Evolutionary conservation across 2,888 invertebrate species (phyloP).

Genomic region (Oscheius sp.): DNA sequence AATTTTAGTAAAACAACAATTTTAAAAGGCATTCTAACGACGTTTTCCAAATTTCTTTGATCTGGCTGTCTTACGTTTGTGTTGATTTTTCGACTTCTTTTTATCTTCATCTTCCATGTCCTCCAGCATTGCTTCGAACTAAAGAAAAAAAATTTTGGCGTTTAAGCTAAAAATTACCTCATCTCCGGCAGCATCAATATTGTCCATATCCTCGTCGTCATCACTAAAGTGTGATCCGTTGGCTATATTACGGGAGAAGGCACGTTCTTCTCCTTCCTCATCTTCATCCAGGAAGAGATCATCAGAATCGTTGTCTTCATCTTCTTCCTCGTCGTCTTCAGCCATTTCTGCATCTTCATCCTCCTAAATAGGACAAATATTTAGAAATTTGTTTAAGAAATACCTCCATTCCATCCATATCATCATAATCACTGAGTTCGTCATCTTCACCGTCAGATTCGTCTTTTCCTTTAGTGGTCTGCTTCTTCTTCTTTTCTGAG

Average conservation of each 20-base stretch:
- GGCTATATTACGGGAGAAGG: background rate
- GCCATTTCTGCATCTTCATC: conserved; percentile 15
- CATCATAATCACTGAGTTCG: conserved; percentile 49
- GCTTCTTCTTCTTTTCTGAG: conserved; percentile 54
- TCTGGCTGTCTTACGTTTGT: conserved; percentile 30
- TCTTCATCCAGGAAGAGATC: conserved; percentile 40
- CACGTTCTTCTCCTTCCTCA: conserved; percentile 41
- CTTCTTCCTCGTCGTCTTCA: conserved; percentile 44
- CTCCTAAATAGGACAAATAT: background rate
- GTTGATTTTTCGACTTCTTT: conserved; percentile 21
- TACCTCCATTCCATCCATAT: conserved; percentile 28
- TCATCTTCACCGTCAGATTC: conserved; percentile 55
- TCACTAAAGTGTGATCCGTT: conserved; percentile 16
- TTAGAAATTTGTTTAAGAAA: background rate
- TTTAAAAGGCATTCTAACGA: conserved; percentile 11
- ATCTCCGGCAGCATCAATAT: conserved; percentile 39
- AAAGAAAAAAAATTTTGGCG: background rate
- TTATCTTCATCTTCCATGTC: conserved; percentile 53
- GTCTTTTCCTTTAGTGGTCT: conserved; percentile 53
- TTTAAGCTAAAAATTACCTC: background rate
- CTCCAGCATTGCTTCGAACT: conserved; percentile 57
- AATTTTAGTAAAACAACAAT: background rate
- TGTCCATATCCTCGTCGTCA: conserved; percentile 43
- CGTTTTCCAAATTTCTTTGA: conserved; percentile 40
- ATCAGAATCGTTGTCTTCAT: conserved; percentile 38